Conservation (phyloP, 2,113 vertebrate genomes). For the Todiramphus saurophagus region DNA sequence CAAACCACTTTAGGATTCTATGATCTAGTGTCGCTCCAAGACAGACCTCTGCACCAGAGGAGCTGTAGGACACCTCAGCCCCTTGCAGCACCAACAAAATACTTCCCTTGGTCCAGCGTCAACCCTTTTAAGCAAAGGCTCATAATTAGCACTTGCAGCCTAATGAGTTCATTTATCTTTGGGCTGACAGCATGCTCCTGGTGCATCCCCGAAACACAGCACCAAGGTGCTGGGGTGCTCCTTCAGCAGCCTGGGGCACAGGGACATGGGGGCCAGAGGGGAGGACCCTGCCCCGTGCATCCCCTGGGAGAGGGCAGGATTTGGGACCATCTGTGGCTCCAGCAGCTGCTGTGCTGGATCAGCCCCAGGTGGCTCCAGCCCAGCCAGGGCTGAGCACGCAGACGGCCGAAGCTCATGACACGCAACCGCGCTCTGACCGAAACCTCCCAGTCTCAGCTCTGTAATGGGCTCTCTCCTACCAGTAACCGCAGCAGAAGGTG, state of each 20-base stretch:
- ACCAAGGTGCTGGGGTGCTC: neutral
- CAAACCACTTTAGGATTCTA: neutral
- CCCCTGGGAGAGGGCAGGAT: neutral
- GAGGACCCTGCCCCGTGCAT: neutral
- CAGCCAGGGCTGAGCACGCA: neutral
- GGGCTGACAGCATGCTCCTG: neutral
- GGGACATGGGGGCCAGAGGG: neutral
- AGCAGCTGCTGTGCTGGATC: neutral
- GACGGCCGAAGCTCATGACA: neutral
- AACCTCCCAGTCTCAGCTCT: neutral
- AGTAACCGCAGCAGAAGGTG: neutral
- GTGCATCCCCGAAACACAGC: neutral
- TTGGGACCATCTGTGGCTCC: neutral
- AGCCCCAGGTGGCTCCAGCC: neutral
- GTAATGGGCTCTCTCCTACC: rapidly evolving
- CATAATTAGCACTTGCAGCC: neutral
- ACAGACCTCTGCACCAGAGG: neutral
- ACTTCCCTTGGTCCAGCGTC: rapidly evolving
- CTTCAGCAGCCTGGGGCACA: neutral
- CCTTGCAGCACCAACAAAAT: neutral
- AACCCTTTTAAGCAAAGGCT: neutral
- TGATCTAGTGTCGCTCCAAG: neutral
- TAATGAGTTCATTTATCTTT: neutral
- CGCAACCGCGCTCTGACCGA: rapidly evolving
- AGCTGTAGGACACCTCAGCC: neutral